Evolutionary conservation across 2,888 invertebrate species (phyloP), one percentile per base, ranked within the genome.

Genomic region (Nipponacmea schrenckii): DNA sequence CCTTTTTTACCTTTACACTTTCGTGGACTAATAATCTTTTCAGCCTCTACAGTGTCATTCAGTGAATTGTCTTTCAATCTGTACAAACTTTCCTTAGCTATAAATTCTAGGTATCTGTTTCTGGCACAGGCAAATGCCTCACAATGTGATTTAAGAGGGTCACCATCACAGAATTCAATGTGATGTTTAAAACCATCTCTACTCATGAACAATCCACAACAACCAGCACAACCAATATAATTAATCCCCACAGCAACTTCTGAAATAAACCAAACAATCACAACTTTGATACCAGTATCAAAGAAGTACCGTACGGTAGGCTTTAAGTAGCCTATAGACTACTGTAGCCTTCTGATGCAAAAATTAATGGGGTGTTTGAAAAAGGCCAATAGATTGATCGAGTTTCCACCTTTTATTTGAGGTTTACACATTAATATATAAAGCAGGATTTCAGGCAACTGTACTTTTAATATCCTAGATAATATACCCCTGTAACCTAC

Each of bases 211-310:
- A 56, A 14, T 15, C 56, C 56, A 56, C 56, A 56, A 56, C 56
- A 56, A 56, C 24, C 24, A 24, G 56, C 56, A 24, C 56, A 56
- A 24, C 56, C 56, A 56, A 56, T 56, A 56, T 56, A 56, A 24
- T 56, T 56, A 12, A 56, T 56, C n/a, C 56, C 56, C n/a, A 56
- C 56, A 24, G 56, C 56, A 56, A 56, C 56, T 24, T 56, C 56
- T 56, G 24, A 39, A 39, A 39, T 39, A 39, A 8, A 39, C 39
- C 7, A 39, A 39, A 39, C 39, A 39, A 39, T 39, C 10, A 39
- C 39, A 4, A 7, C 31, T 7, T 31, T 4, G 7, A 7, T 31
- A 31, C 31, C 31, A 31, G 31, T 31, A 31, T 31, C 7, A 31
- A 31, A 31, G 7, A 4, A 31, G n/a, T n/a, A n/a, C n/a, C n/a